Evolutionary conservation across 1,140 invertebrate genomes (phyloP), one percentile per base, ranked within the genome.

Genomic region (Diachasmimorpha longicaudata): DNA sequence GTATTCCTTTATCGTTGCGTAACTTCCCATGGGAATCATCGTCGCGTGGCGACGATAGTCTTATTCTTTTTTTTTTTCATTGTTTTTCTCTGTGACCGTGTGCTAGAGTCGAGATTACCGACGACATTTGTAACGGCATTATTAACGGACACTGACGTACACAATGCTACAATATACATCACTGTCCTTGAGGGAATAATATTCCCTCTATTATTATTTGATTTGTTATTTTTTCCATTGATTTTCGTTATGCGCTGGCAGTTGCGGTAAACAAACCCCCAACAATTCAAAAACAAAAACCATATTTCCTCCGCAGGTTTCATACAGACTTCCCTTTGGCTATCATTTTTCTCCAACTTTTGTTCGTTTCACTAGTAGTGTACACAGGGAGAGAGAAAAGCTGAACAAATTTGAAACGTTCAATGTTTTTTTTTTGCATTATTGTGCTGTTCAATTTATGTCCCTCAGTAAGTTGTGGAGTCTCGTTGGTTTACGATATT

Each of bases 91-190:
- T 1, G 39, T 31, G 16, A 36, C 21, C 58, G 9, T 63, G 0
- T 63, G 58, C 23, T 25, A 63, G 44, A 69, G 25, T 69, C 19
- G 31, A 39, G 44, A 44, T 70, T 66, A 25, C 10, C 23, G 31
- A 37, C 14, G 21, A 75, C 68, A 70, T 63, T 63, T 70, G 67
- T 75, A 75, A 75, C 67, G 67, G 68, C 16, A 75, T 75, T 70
- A 70, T 75, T 70, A 75, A 75, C 48, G 74, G 68, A 70, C 25
- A 75, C 67, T 21, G 31, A 75, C 39, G 31, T 70, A 67, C 74
- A 75, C 74, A 75, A 75, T 75, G 37, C 31, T 46, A 58, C 44
- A 42, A 70, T 36, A 52, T 9, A 36, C 14, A 68, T 37, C 36
- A 37, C 55, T 39, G 16, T 31, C 44, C 36, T 42, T 16, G 36